Base-by-base conservation (phyloP, 2,888 invertebrate genomes). In the Notocelia uddmanniana region DNA sequence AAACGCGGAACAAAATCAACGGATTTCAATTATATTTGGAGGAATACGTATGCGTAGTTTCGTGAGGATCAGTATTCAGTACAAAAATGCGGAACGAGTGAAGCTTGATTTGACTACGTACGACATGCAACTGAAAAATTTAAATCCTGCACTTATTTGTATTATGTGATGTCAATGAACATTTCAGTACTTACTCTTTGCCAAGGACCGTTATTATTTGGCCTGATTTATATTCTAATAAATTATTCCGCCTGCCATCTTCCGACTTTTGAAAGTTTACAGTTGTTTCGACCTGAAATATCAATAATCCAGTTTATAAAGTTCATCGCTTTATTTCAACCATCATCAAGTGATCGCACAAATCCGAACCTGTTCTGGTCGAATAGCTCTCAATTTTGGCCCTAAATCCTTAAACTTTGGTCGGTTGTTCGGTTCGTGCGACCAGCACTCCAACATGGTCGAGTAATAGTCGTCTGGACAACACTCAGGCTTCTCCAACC, bases 381-480 rank as follows among this genome's bases (percentile, higher is more conserved):
- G 96, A 83, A 97, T 96, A 82, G 97, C 97, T 0, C 97, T 97
- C 76, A 99, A 88, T 67, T 96, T 94, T 15, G 95, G 95, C 64
- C 96, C 95, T 26, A 99, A 95, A 76, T 99, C 98, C 62, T 96
- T 95, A 87, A 99, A 99, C 74, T 97, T 97, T 0, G 99, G 99
- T 74, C 99, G 94, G 77, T 96, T 96, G 45, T 95, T 94, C 0
- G 98, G 97, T 79, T 99, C 98, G 84, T 99, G 98, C 73, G 97
- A 96, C 99, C 99, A 99, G 87, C 99, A 99, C 84, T 98, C 97
- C 78, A 97, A 94, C 99, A 99, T 99, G 13, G 98, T 90, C 10
- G 95, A 95, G 85, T 98, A 99, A 87, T 98, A 98, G 52, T 98
- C 98, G 77, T 97, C 96, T 0, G 99, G 98, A 84, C 99, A 99